These are phyloP conservation scores for Leguminivora glycinivorella DNA, from an alignment of 1,140 invertebrate genomes.

Conservation along the genomic window DNA sequence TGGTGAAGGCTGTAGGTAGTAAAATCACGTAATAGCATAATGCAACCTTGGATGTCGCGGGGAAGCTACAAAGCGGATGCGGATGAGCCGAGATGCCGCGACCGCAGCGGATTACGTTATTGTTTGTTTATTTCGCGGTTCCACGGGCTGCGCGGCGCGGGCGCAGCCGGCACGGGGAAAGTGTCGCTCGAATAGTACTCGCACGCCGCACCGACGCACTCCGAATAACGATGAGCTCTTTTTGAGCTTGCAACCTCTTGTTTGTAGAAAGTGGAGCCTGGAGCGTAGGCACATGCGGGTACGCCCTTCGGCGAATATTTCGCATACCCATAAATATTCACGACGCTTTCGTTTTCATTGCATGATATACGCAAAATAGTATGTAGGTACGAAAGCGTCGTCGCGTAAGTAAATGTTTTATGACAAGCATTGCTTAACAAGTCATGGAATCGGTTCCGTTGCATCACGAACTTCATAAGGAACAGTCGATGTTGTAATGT, in stretches of 20 bases:
- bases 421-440: slow-evolving; percentile 63
- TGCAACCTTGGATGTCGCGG: slow-evolving; percentile 17
- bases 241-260: slow-evolving; percentile 43
- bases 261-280: slow-evolving; percentile 67
- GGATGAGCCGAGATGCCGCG: slow-evolving; percentile 41
- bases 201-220: slow-evolving; percentile 42
- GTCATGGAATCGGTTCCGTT: slow-evolving; percentile 50
- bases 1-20: slow-evolving; percentile 16
- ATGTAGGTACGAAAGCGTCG: slow-evolving; percentile 36
- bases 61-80: slow-evolving; percentile 45
- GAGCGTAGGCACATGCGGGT: slow-evolving; percentile 54
- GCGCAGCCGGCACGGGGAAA: slow-evolving; percentile 53
- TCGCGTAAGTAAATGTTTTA: slow-evolving; percentile 42
- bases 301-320: slow-evolving; percentile 75
- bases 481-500: slow-evolving; percentile 51
- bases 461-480: slow-evolving; percentile 39
- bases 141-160: slow-evolving; percentile 31
- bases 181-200: slow-evolving; percentile 54
- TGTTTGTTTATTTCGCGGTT: slow-evolving; percentile 42
- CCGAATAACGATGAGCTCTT: slow-evolving; percentile 75
- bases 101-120: slow-evolving; percentile 49
- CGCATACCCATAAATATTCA: slow-evolving; percentile 69
- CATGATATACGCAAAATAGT: slow-evolving; percentile 47
- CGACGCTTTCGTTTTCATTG: slow-evolving; percentile 72
- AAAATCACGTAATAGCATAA: slow-evolving; percentile 12